Evolutionary conservation across 2,888 invertebrate species (phyloP), one percentile per base, ranked within the genome.

Genomic region (Autographa pulchrina): DNA sequence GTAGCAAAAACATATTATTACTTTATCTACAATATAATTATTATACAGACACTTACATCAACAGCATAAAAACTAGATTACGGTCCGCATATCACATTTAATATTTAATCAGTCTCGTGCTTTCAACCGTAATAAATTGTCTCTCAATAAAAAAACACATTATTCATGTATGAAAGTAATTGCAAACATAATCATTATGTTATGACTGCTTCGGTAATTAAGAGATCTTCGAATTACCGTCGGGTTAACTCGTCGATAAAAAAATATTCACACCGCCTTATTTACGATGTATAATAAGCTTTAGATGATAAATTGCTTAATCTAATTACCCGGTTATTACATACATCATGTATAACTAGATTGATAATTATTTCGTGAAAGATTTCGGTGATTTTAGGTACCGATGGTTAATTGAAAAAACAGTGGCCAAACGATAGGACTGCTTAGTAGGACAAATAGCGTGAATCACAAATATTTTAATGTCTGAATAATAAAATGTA

Each of bases 281-380:
- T 56, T n/a, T 58, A 13, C 38, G 63, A 11, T 66, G 62, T 54
- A 41, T 75, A 72, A 75, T 75, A 60, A 70, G 60, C 48, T 11
- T 35, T 70, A 41, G 20, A 69, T 71, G 60, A 74, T 74, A 0
- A 61, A 78, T 75, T 75, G 60, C 72, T 56, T 52, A 70, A 79
- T 71, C 14, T 72, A 72, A 78, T 70, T 72, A 72, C 58, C 32
- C 56, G 56, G 16, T 60, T 41, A 14, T 14, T 60, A 56, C 38
- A 78, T 75, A 54, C 35, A 70, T 79, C 54, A 73, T 31, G 32
- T 41, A 65, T 62, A 79, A 72, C 65, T 16, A 75, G 72, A 69
- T 63, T 38, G 59, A 13, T 66, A 13, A 43, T 48, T 35, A 56
- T 7, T n/a, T n/a, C 48, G 48, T 48, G 48, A 48, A 48, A 48